Evolutionary conservation across 2,113 vertebrate species (phyloP), one percentile per base, ranked within the genome.

Genomic region (Cyphomyrus plagiostoma): DNA sequence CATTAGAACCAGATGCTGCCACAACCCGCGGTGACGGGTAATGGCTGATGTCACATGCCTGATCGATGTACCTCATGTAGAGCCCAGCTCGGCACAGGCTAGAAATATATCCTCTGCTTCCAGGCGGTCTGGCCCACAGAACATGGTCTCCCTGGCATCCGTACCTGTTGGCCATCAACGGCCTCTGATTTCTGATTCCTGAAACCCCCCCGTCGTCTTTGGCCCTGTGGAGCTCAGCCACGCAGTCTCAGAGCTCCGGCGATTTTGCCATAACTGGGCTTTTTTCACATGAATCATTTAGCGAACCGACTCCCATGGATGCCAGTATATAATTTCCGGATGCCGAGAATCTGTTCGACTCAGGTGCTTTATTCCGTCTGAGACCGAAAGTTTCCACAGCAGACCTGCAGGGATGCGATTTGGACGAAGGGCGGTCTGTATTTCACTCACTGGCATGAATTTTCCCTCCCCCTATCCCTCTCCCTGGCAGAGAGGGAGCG

Each of bases 311-410:
- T 39, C n/a, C n/a, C 91, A 92, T 94, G 94, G 94, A 94, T 94
- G 93, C 94, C 93, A 93, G 95, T 94, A 95, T 94, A 95, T 95
- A 93, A 95, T 92, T 95, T 92, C 91, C 93, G 93, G 94, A 93
- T 92, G 92, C 66, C 1, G 10, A 3, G 50, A 53, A 52, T 53
- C 10, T 56, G 48, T 30, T 87, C 53, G 26, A 30, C 53, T 53
- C 92, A 91, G 90, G 91, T 92, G 90, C 74, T 56, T 80, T 21
- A 48, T 26, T 42, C 74, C 4, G 21, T 13, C 88, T 80, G 66
- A 80, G 74, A 89, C 92, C 88, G 39, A 62, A 58, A 88, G 92
- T 87, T 88, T 45, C 35, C 10, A 35, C 19, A 46, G 89, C 89
- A 91, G 49, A 52, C 90, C 90, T 91, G 91, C 48, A 45, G 66